A percentile compares a stretch with the other conserved stretches of the same genome.
Conservation (phyloP, 2,797 vertebrate genomes). For the Lophius americanus region DNA sequence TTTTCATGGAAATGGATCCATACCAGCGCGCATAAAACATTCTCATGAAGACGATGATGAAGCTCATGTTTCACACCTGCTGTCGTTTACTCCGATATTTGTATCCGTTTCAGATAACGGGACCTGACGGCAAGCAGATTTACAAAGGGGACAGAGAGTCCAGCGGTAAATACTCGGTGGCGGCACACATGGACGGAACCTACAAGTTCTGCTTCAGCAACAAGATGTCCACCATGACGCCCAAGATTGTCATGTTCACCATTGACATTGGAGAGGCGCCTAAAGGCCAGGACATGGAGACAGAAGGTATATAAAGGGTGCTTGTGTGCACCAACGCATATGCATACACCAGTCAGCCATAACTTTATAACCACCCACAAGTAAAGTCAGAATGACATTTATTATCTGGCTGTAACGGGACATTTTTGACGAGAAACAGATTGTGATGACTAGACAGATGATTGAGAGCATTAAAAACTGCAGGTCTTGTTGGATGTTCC, state of each 20-base stretch:
- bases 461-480: too few relatives aligned
- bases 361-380: too few relatives aligned
- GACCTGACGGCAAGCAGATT: conserved; percentile 96
- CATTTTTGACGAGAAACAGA: too few relatives aligned
- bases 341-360: too few relatives aligned
- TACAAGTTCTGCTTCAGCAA: conserved; percentile 99
- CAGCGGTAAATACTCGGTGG: conserved; percentile 97
- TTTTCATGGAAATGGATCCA: too few relatives aligned
- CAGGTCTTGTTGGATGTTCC: too few relatives aligned
- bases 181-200: conserved; percentile 97
- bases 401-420: too few relatives aligned
- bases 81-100: not conserved
- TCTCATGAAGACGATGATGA: too few relatives aligned
- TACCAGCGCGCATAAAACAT: too few relatives aligned
- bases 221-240: conserved; percentile 99
- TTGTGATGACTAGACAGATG: too few relatives aligned
- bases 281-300: conserved; percentile 97
- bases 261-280: conserved; percentile 98
- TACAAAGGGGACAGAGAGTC: conserved; percentile 98
- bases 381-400: too few relatives aligned
- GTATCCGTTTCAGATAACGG: conserved; percentile 87
- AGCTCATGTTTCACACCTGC: too few relatives aligned
- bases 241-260: conserved; percentile 99
- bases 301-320: conserved; percentile 86
- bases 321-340: conserved; percentile 1